These are phyloP conservation scores for Melanotus villosus DNA, from an alignment of 2,888 invertebrate species.

Conservation along the genomic window DNA sequence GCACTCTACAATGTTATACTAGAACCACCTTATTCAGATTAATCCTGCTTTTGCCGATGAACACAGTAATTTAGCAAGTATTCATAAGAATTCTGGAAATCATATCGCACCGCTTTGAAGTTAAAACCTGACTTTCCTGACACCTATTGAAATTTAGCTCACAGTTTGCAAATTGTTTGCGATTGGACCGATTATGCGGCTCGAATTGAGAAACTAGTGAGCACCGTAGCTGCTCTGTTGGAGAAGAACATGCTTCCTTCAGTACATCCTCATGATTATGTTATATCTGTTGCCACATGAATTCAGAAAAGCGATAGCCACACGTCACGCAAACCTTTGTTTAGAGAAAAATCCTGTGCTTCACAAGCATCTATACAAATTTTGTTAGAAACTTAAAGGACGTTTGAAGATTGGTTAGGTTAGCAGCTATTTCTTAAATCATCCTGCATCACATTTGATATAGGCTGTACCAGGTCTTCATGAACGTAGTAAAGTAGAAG, in stretches of 20 bases:
- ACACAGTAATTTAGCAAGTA: conserved; percentile 98
- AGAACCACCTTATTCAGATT: too few species aligned
- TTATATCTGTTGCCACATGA: conserved; percentile 97
- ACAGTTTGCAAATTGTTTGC: conserved; percentile 98
- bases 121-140: conserved; percentile 98
- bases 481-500: conserved; percentile 79
- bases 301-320: conserved; percentile 94
- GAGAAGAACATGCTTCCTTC: conserved; percentile 95
- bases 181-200: conserved; percentile 97
- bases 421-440: too few species aligned
- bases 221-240: conserved; percentile 95
- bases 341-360: conserved; percentile 94
- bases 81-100: conserved; percentile 98
- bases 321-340: conserved; percentile 95
- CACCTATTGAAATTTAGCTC: conserved; percentile 98
- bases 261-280: conserved; percentile 99
- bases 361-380: conserved; percentile 85
- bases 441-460: too few species aligned
- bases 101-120: conserved; percentile 93
- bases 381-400: conserved; percentile 73
- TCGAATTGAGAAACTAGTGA: conserved; percentile 92
- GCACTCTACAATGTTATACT: too few species aligned
- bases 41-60: too few species aligned
- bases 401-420: too few species aligned
- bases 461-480: conserved; percentile 87